Percentiles rank a stretch among this genome's conserved stretches.
Conservation (phyloP, 2,888 invertebrate genomes). For the Erebia palarica region DNA sequence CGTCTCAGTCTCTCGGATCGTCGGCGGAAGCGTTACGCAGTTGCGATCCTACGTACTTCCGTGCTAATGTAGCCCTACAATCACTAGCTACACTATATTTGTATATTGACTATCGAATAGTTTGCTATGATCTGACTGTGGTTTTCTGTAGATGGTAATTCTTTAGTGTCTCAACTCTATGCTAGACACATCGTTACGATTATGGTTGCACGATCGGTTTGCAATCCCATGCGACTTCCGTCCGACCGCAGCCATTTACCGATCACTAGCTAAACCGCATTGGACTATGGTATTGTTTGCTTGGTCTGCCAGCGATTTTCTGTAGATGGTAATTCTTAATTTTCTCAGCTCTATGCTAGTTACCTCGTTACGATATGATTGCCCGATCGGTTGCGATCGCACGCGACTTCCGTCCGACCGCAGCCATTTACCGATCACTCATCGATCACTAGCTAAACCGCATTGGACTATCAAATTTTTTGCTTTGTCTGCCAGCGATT, state of each 20-base stretch:
- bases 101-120: background rate
- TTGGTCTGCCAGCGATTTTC: slow-evolving; percentile 35
- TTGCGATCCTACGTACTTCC: too few species aligned
- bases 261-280: slow-evolving; percentile 36
- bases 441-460: slow-evolving; percentile 30
- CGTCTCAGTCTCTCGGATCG: too few species aligned
- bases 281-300: slow-evolving; percentile 38
- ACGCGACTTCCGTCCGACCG: slow-evolving; percentile 67
- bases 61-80: background rate
- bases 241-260: slow-evolving; percentile 47
- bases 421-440: slow-evolving; percentile 39
- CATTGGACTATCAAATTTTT: slow-evolving; percentile 35
- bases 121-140: slow-evolving; percentile 16
- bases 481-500: slow-evolving; percentile 13
- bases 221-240: slow-evolving; percentile 69
- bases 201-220: slow-evolving; percentile 52
- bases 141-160: slow-evolving; percentile 26
- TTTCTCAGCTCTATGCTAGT: slow-evolving; percentile 2
- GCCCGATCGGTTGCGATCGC: slow-evolving; percentile 46
- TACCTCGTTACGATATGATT: background rate
- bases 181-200: slow-evolving; percentile 40
- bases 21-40: too few species aligned
- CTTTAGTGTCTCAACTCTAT: background rate
- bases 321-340: background rate
- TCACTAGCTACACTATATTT: slow-evolving; percentile 34